These are phyloP conservation scores for Melanocharis versteri DNA, from an alignment of 2,113 vertebrate genomes.

Conservation along the genomic window DNA sequence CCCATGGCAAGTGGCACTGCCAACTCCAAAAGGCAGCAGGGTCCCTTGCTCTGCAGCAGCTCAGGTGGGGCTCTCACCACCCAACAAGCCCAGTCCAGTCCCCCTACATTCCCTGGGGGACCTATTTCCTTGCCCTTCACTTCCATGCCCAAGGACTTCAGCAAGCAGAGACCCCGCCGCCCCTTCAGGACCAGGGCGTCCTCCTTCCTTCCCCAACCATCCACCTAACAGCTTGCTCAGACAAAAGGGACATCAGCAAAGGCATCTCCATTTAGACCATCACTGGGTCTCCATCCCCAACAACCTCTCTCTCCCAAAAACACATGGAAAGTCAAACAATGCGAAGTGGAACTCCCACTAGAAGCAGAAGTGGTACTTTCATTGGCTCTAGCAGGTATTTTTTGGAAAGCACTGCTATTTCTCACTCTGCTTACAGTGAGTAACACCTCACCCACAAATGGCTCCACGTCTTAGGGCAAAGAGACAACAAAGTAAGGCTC, in stretches of 20 bases:
- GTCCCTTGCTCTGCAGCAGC: not conserved
- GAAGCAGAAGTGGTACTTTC: not conserved
- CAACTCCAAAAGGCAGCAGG: not conserved
- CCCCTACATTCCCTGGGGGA: no score
- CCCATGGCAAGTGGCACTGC: rapidly evolving
- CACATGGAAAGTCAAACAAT: rapidly evolving
- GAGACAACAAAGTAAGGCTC: not conserved
- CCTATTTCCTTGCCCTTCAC: not conserved
- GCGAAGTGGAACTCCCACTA: not conserved
- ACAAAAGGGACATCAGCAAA: not conserved
- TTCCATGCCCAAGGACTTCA: not conserved
- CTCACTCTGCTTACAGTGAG: not conserved
- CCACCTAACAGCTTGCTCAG: not conserved
- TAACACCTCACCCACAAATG: not conserved
- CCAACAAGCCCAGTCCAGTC: not conserved
- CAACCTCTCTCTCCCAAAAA: not conserved
- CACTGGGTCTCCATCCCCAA: not conserved
- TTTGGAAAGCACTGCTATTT: not conserved
- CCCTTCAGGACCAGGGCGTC: rapidly evolving
- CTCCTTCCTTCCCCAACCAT: not conserved
- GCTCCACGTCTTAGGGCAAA: not conserved
- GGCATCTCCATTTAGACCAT: not conserved
- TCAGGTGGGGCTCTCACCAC: not conserved
- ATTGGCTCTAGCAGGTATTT: not conserved
- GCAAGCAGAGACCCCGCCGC: not conserved